Conservation (phyloP, 2,888 invertebrate genomes). For the Troides helena region DNA sequence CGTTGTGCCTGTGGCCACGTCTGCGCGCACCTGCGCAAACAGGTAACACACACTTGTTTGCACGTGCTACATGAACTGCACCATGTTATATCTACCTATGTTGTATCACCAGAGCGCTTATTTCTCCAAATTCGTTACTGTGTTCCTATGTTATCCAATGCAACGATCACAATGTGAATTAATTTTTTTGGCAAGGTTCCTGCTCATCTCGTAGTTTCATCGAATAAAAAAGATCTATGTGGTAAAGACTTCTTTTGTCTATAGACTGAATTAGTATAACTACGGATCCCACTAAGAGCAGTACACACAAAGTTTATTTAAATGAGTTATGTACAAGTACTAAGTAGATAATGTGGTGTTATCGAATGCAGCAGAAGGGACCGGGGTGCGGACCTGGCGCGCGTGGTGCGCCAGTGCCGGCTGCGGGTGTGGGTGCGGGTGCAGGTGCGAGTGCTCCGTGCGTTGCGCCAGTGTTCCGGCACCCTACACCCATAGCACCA, state of each 20-base stretch:
- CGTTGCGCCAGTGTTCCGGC: slow-evolving; percentile 52
- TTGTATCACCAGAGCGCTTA: too few species aligned
- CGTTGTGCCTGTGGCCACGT: slow-evolving; percentile 80
- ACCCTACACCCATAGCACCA: slow-evolving; percentile 69
- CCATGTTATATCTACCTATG: too few species aligned
- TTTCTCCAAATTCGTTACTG: too few species aligned
- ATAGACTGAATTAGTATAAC: too few species aligned
- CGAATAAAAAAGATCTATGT: too few species aligned
- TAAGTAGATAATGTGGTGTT: not conserved
- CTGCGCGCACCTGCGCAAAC: slow-evolving; percentile 55
- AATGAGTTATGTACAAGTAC: not conserved
- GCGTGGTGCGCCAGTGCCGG: slow-evolving; percentile 20
- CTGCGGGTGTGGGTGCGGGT: not conserved
- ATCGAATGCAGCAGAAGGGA: slow-evolving; percentile 31
- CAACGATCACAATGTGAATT: too few species aligned
- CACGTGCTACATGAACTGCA: too few species aligned
- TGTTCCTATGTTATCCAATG: too few species aligned
- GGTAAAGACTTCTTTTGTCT: too few species aligned
- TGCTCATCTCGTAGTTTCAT: too few species aligned
- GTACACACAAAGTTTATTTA: not conserved
- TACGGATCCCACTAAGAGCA: too few species aligned
- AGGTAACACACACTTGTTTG: slow-evolving; percentile 32
- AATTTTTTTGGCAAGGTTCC: too few species aligned
- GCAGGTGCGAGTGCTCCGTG: not conserved
- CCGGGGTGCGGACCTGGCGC: slow-evolving; percentile 4